Percentiles rank a stretch among this genome's conserved stretches.
Conservation (phyloP, 2,113 vertebrate genomes). For the Holacanthus passer region DNA sequence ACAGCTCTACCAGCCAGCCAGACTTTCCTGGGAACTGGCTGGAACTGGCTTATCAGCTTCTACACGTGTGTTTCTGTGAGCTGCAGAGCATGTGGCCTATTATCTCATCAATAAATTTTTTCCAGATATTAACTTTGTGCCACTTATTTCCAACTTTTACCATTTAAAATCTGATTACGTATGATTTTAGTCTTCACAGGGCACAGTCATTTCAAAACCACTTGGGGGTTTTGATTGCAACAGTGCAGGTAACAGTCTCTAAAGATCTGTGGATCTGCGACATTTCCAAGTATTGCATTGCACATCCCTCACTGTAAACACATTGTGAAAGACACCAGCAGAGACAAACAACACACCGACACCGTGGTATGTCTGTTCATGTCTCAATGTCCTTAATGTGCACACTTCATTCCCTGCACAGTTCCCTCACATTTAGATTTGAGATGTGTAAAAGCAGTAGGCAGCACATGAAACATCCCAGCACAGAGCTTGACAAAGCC, state of each 20-base stretch:
- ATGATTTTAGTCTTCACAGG: not conserved
- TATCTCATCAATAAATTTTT: too few species aligned
- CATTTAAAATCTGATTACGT: not conserved
- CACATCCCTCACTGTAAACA: conserved; percentile 8
- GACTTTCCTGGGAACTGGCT: not conserved
- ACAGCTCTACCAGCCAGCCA: not conserved
- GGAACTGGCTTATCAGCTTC: conserved; percentile 12
- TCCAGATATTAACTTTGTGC: not conserved
- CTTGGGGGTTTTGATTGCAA: not conserved
- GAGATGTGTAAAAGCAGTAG: not conserved
- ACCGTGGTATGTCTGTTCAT: not conserved
- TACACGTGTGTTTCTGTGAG: not conserved
- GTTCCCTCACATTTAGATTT: not conserved
- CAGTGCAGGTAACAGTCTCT: not conserved
- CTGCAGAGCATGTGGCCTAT: not conserved
- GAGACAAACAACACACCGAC: conserved; percentile 34
- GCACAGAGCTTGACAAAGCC: not conserved
- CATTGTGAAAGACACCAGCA: conserved; percentile 41
- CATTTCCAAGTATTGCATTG: not conserved
- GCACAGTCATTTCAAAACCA: not conserved
- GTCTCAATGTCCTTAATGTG: not conserved
- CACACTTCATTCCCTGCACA: not conserved
- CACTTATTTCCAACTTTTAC: not conserved
- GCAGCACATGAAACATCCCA: too few species aligned
- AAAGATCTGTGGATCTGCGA: not conserved